A percentile compares a stretch with the other conserved stretches of the same genome.
Evolutionary conservation across 2,797 vertebrate species (phyloP).

Genomic region (Siniperca scherzeri): DNA sequence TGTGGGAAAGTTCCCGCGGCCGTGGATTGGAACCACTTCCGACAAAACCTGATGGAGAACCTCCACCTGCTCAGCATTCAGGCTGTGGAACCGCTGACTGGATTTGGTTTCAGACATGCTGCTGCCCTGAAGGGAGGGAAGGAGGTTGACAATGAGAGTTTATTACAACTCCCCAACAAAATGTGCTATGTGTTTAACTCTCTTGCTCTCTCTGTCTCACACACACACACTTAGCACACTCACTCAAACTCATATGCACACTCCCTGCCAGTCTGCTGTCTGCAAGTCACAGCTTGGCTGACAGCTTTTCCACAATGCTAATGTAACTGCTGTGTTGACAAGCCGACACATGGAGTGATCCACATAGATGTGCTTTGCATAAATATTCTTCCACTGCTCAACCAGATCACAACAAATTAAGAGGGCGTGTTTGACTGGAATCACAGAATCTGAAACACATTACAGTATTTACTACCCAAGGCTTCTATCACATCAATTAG

Average conservation of each 20-base stretch:
- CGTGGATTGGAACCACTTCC: conserved; percentile 95
- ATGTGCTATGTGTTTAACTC: conserved; percentile 46
- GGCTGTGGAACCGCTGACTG: conserved; percentile 92
- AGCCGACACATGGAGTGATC: conserved; percentile 66
- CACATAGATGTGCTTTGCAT: conserved; percentile 61
- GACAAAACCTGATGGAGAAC: conserved; percentile 94
- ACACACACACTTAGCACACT: conserved; percentile 35
- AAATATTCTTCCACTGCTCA: conserved; percentile 47
- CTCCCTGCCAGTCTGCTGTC: conserved; percentile 71
- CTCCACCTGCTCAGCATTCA: conserved; percentile 93
- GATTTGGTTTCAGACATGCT: conserved; percentile 90
- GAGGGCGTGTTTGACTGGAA: conserved; percentile 6
- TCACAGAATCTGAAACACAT: conserved; percentile 30
- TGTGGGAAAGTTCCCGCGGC: conserved; percentile 96
- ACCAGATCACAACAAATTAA: conserved; percentile 54
- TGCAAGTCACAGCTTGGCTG: conserved; percentile 81
- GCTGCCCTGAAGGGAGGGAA: conserved; percentile 64
- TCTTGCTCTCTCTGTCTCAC: background rate
- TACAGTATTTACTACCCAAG: conserved; percentile 11
- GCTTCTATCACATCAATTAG: conserved; percentile 4
- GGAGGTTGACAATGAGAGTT: conserved; percentile 26
- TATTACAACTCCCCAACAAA: conserved; percentile 44
- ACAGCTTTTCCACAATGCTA: conserved; percentile 82
- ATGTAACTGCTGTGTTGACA: conserved; percentile 77
- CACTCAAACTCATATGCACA: conserved; percentile 49